phyloP scores from a whole-genome alignment of 2,888 invertebrate species.

The Andrena trimmerana region DNA sequence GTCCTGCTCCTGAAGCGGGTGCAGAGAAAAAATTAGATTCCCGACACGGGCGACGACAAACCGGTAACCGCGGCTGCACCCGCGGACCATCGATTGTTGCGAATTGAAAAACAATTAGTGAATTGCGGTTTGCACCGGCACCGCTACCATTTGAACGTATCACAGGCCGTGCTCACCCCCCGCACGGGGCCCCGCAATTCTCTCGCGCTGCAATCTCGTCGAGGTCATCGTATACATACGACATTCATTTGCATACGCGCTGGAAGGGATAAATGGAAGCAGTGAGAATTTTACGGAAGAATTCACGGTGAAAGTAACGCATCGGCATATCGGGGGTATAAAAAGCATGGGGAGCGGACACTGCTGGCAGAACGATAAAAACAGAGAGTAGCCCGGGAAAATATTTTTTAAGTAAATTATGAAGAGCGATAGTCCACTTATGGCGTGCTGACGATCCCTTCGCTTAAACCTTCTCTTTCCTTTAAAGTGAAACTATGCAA shows the following conservation, averaged over 20 bases:
- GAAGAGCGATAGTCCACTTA: slow-evolving; percentile 10
- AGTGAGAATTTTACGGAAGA: slow-evolving; percentile 48
- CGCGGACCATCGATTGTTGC: slow-evolving; percentile 77
- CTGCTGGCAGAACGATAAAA: neutral
- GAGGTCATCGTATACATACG: slow-evolving; percentile 63
- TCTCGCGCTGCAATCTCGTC: slow-evolving; percentile 71
- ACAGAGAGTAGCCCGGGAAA: neutral
- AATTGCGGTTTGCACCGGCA: slow-evolving; percentile 76
- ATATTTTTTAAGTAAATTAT: slow-evolving; percentile 34
- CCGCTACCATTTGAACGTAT: slow-evolving; percentile 55
- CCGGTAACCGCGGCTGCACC: slow-evolving; percentile 63
- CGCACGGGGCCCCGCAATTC: slow-evolving; percentile 58
- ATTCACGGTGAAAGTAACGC: slow-evolving; percentile 23
- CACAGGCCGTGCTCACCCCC: slow-evolving; percentile 18
- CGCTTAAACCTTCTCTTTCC: neutral
- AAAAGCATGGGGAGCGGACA: neutral
- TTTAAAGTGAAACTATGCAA: neutral
- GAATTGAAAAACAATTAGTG: slow-evolving; percentile 83
- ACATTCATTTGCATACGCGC: slow-evolving; percentile 75
- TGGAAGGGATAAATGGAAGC: slow-evolving; percentile 41
- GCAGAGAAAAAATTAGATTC: slow-evolving; percentile 59
- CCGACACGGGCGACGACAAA: slow-evolving; percentile 59
- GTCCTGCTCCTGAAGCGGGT: neutral
- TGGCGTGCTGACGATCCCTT: neutral
- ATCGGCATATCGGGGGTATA: neutral